Evolutionary conservation across 53 echinoderm and acorn worm genomes (phyloP), one percentile per base, ranked within the genome.

Genomic region (Temnopleurus reevesii): DNA sequence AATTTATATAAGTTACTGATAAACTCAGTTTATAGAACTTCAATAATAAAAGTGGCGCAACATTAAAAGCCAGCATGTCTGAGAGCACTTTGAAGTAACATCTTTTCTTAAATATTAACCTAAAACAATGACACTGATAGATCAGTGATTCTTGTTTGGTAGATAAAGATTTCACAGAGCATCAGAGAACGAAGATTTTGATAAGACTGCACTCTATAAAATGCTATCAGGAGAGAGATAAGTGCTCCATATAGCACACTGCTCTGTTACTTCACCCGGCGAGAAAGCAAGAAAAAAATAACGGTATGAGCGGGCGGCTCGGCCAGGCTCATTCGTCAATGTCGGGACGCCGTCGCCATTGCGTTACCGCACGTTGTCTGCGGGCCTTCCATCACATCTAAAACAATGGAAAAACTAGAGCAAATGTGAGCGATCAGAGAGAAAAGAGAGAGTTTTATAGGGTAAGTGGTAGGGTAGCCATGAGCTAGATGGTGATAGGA

Each of bases 31-130:
- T 71, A 71, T 71, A 71, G 41, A 71, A 2, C 8, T 71, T 9
- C 71, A 71, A 34, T 9, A 23, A 33, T 31, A 63, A 17, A 13
- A n/a, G 4, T 38, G 41, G 21, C 28, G 51, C 46, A 80, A 51
- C 51, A 80, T 17, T 80, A 24, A 17, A 27, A 80, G 47, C 29
- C 80, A 5, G 19, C 7, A 49, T 80, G 46, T 51, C 51, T 47
- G 25, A 47, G 51, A 49, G 80, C 43, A 49, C 51, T 80, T 3
- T 49, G 80, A 80, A n/a, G 51, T 21, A 28, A 80, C 49, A 80
- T 24, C 49, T 56, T 85, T 35, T 83, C 38, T 83, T 61, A 85
- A 85, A 85, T 85, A 85, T 85, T 85, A 85, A 85, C 86, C 83
- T 60, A 15, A 41, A 85, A 85, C 8, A 26, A 29, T 26, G 86